Evolutionary conservation across 2,888 invertebrate genomes (phyloP).

Genomic region (Eledone cirrhosa): DNA sequence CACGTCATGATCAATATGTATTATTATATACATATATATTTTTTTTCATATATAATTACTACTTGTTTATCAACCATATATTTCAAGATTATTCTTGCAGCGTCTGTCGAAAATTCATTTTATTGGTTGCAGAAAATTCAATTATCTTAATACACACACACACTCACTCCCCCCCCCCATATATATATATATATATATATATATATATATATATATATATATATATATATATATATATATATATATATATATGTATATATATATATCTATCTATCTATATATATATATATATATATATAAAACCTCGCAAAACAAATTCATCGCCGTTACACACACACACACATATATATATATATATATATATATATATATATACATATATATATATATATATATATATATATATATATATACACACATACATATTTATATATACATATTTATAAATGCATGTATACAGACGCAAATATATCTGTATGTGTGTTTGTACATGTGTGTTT

Average conservation of each 20-base stretch:
- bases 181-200: no score
- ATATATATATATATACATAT: background rate
- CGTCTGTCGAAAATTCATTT: no score
- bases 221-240: slow-evolving; percentile 12
- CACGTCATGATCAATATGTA: no score
- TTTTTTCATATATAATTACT: background rate
- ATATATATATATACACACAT: background rate
- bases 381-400: background rate
- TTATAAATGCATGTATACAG: background rate
- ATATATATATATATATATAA: no score
- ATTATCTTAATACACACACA: background rate
- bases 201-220: background rate
- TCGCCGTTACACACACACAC: background rate
- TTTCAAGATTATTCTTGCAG: no score
- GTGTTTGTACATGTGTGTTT: background rate
- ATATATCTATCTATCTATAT: background rate
- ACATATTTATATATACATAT: background rate
- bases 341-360: slow-evolving; percentile 9
- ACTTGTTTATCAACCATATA: background rate
- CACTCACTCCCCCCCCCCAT: background rate
- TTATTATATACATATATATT: no score
- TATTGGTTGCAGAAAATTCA: background rate
- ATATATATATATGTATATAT: background rate
- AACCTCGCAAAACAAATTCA: no score
- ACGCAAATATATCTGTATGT: background rate